Evolutionary conservation across 2,888 invertebrate genomes (phyloP).

Genomic region (Polylopha cassiicola): DNA sequence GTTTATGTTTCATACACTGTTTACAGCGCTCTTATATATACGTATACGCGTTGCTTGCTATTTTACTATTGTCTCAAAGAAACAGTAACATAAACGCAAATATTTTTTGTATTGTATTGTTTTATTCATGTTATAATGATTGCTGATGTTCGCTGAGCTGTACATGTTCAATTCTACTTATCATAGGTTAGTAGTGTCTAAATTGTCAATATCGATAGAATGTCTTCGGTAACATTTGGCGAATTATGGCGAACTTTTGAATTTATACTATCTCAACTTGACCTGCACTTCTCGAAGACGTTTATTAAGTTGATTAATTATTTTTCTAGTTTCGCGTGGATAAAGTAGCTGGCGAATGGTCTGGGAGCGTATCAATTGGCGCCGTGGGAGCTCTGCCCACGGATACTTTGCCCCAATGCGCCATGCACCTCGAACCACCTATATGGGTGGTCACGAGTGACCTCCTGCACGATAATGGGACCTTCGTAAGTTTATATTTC

Average conservation of each 20-base stretch:
- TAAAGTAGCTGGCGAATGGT: conserved; percentile 84
- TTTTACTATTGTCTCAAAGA: too few relatives aligned
- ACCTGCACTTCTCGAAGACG: background rate
- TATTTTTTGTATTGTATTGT: too few relatives aligned
- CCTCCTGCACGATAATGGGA: conserved; percentile 88
- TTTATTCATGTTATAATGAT: too few relatives aligned
- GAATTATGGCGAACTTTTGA: background rate
- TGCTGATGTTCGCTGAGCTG: too few relatives aligned
- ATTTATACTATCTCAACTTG: background rate
- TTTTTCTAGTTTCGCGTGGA: conserved; percentile 82
- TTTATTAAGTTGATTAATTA: conserved; percentile 7
- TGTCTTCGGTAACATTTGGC: background rate
- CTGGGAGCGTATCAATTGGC: conserved; percentile 86
- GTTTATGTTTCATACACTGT: too few relatives aligned
- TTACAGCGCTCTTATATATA: too few relatives aligned
- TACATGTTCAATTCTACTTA: too few relatives aligned
- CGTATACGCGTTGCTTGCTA: too few relatives aligned
- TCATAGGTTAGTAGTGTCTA: too few relatives aligned
- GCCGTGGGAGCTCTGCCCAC: conserved; percentile 86
- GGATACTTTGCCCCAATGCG: conserved; percentile 79
- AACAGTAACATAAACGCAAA: too few relatives aligned
- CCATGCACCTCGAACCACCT: conserved; percentile 85
- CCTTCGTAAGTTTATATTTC: conserved; percentile 76
- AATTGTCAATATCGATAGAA: too few relatives aligned
- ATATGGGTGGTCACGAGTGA: conserved; percentile 91